phyloP scores from a whole-genome alignment of 2,888 invertebrate species.

The Drosophila lacicola region DNA sequence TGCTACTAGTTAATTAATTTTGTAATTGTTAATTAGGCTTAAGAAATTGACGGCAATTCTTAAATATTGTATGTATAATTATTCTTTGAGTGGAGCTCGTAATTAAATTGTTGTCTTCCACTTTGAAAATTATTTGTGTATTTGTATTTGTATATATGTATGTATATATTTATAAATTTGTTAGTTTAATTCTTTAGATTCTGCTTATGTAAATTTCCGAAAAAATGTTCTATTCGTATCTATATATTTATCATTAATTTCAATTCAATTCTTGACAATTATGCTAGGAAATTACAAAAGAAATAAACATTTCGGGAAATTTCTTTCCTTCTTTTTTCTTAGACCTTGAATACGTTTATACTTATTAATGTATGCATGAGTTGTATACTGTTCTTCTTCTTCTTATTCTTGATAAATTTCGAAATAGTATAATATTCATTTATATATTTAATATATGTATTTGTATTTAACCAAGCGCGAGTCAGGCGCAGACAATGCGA shows the following conservation, averaged over 20 bases:
- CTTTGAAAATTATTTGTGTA: constrained; percentile 23
- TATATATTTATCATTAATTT: neutral
- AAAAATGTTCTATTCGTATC: constrained; percentile 25
- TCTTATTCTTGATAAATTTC: neutral
- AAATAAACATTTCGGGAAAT: neutral
- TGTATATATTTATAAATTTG: constrained; percentile 36
- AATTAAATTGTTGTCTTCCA: neutral
- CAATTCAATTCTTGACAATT: constrained; percentile 29
- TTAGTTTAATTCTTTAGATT: constrained; percentile 14
- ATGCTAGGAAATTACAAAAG: constrained; percentile 1
- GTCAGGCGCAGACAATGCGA: neutral
- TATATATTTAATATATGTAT: too few species aligned
- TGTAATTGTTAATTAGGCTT: constrained; percentile 54
- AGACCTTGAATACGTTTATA: constrained; percentile 29
- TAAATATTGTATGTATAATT: constrained; percentile 41
- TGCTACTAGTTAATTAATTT: constrained; percentile 31
- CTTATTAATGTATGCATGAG: constrained; percentile 9
- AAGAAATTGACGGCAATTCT: constrained; percentile 67
- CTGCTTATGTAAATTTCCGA: constrained; percentile 58
- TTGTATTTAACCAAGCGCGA: neutral
- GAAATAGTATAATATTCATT: neutral
- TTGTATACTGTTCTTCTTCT: neutral
- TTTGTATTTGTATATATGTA: constrained; percentile 8
- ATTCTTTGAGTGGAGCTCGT: constrained; percentile 11
- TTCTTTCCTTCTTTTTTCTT: constrained; percentile 1